Evolutionary conservation across 2,888 invertebrate genomes (phyloP).

Genomic region (Habroteleia sp.): DNA sequence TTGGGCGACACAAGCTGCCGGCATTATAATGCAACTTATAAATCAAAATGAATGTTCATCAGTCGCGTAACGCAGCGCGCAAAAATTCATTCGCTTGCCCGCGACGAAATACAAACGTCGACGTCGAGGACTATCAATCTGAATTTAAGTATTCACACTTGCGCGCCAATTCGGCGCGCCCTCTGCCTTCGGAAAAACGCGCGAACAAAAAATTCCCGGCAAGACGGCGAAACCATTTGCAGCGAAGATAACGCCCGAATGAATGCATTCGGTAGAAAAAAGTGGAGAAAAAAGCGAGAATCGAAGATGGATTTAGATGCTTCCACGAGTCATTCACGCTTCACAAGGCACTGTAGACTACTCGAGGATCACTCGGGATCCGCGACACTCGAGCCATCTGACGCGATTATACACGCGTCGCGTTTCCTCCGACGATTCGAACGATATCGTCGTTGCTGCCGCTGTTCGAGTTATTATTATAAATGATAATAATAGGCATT

Average conservation of each 20-base stretch:
- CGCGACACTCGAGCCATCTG: constrained; percentile 33
- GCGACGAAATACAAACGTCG: constrained; percentile 40
- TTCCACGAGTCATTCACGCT: constrained; percentile 54
- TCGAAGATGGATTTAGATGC: constrained; percentile 59
- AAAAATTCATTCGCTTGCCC: constrained; percentile 46
- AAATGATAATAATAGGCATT: not conserved
- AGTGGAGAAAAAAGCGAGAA: constrained; percentile 26
- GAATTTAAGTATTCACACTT: constrained; percentile 44
- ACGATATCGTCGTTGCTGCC: constrained; percentile 4
- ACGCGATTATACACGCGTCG: constrained; percentile 47
- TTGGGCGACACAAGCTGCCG: constrained; percentile 12
- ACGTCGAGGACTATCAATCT: constrained; percentile 39
- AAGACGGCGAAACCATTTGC: constrained; percentile 23
- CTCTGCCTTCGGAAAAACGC: constrained; percentile 1
- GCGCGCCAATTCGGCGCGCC: constrained; percentile 9
- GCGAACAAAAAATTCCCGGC: constrained; percentile 15
- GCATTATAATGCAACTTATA: constrained; percentile 49
- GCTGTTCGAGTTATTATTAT: not conserved
- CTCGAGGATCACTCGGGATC: constrained; percentile 34
- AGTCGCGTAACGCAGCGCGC: constrained; percentile 35
- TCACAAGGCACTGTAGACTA: constrained; percentile 33
- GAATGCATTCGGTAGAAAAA: too few relatives aligned
- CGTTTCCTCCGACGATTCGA: constrained; percentile 7
- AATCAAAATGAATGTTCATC: constrained; percentile 58
- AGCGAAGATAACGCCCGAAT: constrained; percentile 15